These are phyloP conservation scores for Belgica antarctica DNA, from an alignment of 2,888 invertebrate genomes.

Conservation along the genomic window DNA sequence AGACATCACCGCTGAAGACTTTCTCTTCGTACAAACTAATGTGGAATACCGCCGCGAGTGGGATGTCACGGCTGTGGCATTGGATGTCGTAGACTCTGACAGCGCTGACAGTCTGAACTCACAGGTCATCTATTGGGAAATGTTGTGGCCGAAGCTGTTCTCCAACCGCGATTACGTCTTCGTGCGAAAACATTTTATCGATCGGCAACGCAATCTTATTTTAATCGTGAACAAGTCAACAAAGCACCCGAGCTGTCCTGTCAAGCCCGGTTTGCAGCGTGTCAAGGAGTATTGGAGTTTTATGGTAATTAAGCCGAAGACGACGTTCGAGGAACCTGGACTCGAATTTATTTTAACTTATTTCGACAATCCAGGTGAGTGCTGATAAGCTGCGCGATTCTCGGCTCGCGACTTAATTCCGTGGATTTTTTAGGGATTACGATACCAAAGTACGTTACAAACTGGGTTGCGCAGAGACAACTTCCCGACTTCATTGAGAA, in stretches of 20 bases:
- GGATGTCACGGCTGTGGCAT: constrained; percentile 73
- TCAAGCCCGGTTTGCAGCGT: constrained; percentile 65
- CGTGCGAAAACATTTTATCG: constrained; percentile 65
- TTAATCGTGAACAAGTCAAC: constrained; percentile 69
- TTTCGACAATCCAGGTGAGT: constrained; percentile 83
- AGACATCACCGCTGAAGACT: constrained; percentile 75
- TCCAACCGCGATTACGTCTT: constrained; percentile 85
- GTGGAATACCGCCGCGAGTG: constrained; percentile 72
- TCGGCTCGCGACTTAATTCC: not conserved
- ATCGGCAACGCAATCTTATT: constrained; percentile 60
- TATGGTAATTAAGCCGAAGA: constrained; percentile 73
- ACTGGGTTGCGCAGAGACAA: constrained; percentile 74
- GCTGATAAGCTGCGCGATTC: constrained; percentile 32
- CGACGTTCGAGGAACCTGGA: constrained; percentile 51
- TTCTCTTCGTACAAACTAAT: constrained; percentile 79
- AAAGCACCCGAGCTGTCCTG: constrained; percentile 68
- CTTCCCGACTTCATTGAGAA: constrained; percentile 73
- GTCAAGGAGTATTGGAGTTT: constrained; percentile 82
- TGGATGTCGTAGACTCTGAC: constrained; percentile 69
- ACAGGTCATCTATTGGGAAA: constrained; percentile 84
- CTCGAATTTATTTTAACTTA: constrained; percentile 83
- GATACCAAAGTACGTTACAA: constrained; percentile 68
- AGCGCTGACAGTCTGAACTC: constrained; percentile 61
- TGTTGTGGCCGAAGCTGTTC: constrained; percentile 81
- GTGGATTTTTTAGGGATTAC: constrained; percentile 51